Base-by-base conservation (phyloP, 2,113 vertebrate species). In the Spea multiplicata region DNA sequence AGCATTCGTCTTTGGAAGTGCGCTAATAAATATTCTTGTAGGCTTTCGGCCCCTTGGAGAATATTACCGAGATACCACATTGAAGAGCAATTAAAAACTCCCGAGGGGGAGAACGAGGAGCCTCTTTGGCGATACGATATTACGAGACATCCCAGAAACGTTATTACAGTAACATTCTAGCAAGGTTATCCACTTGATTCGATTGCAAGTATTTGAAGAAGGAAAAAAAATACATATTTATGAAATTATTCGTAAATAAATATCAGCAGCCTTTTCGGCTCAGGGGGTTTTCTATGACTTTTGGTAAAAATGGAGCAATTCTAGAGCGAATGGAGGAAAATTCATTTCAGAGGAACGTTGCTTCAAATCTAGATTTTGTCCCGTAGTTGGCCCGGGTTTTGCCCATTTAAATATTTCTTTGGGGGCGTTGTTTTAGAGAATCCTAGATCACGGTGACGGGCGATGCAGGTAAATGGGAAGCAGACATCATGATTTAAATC, bases 1-100 rank as follows among this genome's bases (percentile, higher is more conserved):
- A 73, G 12, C 62, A 64, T 79, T 73, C 67, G 70, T 66, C 77
- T 66, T 10, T 50, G 59, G 72, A 78, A 71, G 68, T 71, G 57
- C 46, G n/a, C 61, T 72, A 78, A 78, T 78, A 78, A 73, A 79
- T 79, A 79, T 71, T 73, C 61, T 53, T 55, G 77, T 53, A 66
- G 49, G 61, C 70, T 57, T n/a, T 66, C 17, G 66, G 13, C 77
- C 77, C 76, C 77, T 59, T 44, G 46, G 77, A 79, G 77, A 73
- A 79, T 79, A 73, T 78, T 57, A 66, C 70, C 17, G 8, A 67
- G 70, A 57, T 66, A 48, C 62, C 50, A 48, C 77, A 66, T 65
- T 46, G 77, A 72, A 61, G 48, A 55, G 61, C 68, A 79, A 79
- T 79, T 79, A 73, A 79, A 72, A 14, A n/a, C 12, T 73, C 77